phyloP scores from a whole-genome alignment of 1,140 invertebrate species.

The Nephila pilipes region DNA sequence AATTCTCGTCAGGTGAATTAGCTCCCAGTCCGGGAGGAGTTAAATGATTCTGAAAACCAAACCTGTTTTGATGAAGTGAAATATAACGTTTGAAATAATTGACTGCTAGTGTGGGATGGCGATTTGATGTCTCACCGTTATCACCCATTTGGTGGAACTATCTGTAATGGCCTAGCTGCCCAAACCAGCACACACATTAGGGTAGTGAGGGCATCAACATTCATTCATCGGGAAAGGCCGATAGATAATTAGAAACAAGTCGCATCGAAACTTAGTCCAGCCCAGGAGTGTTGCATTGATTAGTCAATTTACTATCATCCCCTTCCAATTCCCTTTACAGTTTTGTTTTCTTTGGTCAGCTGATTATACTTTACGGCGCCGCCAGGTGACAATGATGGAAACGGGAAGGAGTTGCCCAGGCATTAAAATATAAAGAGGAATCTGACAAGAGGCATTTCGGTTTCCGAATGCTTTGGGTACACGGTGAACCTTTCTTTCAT shows the following conservation, averaged over 20 bases:
- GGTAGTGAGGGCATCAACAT: constrained; percentile 40
- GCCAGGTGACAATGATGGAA: constrained; percentile 65
- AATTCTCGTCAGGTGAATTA: not conserved
- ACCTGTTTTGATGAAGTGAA: not conserved
- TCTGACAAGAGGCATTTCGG: not conserved
- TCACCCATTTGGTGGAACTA: constrained; percentile 28
- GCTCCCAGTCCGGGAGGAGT: not conserved
- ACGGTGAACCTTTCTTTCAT: not conserved
- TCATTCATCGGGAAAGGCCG: not conserved
- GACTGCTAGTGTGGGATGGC: not conserved
- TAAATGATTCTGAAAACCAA: not conserved
- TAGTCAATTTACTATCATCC: not conserved
- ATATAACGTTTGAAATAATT: not conserved
- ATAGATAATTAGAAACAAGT: constrained; percentile 46
- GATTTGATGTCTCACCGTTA: constrained; percentile 6
- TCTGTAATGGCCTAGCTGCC: not conserved
- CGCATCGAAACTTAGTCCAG: not conserved
- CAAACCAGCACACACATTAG: not conserved
- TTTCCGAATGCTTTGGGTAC: not conserved
- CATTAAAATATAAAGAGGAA: constrained; percentile 22
- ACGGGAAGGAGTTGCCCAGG: not conserved
- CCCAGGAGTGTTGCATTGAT: constrained; percentile 34
- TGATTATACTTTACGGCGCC: constrained; percentile 33
- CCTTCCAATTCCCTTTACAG: not conserved
- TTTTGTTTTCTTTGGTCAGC: constrained; percentile 26